Conservation (phyloP, 1,140 invertebrate species). For the Zophobas atratus region DNA sequence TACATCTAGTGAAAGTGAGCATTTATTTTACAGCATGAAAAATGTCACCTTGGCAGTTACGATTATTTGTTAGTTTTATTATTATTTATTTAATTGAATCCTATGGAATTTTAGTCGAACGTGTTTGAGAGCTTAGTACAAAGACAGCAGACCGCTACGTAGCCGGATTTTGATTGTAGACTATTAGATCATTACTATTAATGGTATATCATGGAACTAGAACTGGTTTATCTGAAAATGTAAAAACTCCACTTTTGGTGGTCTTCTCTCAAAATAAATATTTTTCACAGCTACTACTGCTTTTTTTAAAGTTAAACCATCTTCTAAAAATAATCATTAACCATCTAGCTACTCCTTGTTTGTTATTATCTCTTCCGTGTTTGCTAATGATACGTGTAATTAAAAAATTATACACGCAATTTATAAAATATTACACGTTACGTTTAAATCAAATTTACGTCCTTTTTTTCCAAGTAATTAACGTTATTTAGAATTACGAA, state of each 20-base stretch:
- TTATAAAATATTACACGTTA: too few species aligned
- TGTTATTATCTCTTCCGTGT: too few species aligned
- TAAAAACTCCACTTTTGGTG: slow-evolving; percentile 13
- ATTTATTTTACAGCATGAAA: too few species aligned
- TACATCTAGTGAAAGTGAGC: too few species aligned
- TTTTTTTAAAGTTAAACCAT: slow-evolving; percentile 1
- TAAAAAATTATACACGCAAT: too few species aligned
- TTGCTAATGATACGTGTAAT: too few species aligned
- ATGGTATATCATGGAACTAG: slow-evolving; percentile 12
- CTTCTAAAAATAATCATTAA: slow-evolving; percentile 26
- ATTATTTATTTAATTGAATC: not conserved
- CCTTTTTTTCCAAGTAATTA: not conserved
- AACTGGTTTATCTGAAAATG: slow-evolving; percentile 21
- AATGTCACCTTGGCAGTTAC: too few species aligned
- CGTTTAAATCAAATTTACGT: slow-evolving; percentile 6
- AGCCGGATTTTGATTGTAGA: slow-evolving; percentile 34
- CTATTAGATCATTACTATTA: slow-evolving; percentile 39
- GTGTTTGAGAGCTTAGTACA: not conserved
- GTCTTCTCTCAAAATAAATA: slow-evolving; percentile 24
- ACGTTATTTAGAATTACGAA: not conserved
- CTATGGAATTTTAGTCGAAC: not conserved
- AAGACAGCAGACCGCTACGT: slow-evolving; percentile 26
- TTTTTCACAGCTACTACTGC: not conserved
- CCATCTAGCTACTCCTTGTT: not conserved
- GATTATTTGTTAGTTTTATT: too few species aligned